Evolutionary conservation across 2,888 invertebrate genomes (phyloP), one percentile per base, ranked within the genome.

Genomic region (Drosophila kambysellisi): DNA sequence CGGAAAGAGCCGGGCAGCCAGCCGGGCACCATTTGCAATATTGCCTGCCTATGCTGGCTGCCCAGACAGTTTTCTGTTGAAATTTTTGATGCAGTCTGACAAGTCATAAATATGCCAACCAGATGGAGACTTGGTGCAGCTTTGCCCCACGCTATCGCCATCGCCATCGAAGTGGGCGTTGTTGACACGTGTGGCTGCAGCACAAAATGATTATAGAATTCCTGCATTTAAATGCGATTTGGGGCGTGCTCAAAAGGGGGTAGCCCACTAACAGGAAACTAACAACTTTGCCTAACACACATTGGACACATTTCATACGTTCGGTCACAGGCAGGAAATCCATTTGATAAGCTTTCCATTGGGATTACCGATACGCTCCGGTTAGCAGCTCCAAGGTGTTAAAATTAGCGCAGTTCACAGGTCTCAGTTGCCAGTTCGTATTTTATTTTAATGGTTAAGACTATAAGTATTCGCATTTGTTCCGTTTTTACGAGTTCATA

Each of bases 31-130:
- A 63, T 61, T 57, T 61, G 43, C 37, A 57, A 54, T 71, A 68
- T 56, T 64, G 70, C 52, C 58, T 59, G 64, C 25, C 25, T 25
- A 25, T 25, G 25, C 70, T 71, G 69, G 63, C 69, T 76, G 78
- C 75, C 82, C 71, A 76, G 74, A 74, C 82, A 76, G 71, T 71
- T 79, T 74, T 79, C 46, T 61, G 50, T 33, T 68, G 60, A 29
- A 12, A 32, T 54, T 74, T 72, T 69, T 69, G 65, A 74, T 64
- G 63, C 52, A 46, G 72, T 62, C 65, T 71, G 72, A 69, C 75
- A 79, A 81, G 66, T 75, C 79, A 81, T 81, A 86, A 86, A 86
- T 83, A 78, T 78, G 69, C 43, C 63, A 67, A 65, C 74, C 78
- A 87, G 83, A 78, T 82, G 80, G 56, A 43, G 70, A 52, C 66